A percentile compares a stretch with the other conserved stretches of the same genome.
phyloP scores from a whole-genome alignment of 2,797 vertebrate species.

The Notolepis coatsorum region DNA sequence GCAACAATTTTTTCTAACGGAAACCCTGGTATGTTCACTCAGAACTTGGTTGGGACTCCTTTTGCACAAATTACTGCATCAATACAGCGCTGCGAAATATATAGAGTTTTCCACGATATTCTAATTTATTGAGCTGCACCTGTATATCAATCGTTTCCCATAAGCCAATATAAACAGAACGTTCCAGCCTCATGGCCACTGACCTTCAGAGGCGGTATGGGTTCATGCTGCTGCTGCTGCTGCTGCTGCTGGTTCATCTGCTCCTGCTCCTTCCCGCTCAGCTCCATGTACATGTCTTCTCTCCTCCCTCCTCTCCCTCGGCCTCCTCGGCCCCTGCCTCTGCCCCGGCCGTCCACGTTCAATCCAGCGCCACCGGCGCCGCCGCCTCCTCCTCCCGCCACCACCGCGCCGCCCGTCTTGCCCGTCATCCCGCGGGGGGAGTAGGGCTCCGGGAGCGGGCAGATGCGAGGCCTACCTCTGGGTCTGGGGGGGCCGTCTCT shows the following conservation, averaged over 20 bases:
- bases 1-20: too few species aligned
- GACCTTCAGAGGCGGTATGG: conserved; percentile 92
- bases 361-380: conserved; percentile 57
- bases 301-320: conserved; percentile 85
- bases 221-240: conserved; percentile 70
- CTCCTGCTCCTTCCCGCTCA: conserved; percentile 80
- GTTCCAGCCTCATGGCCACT: conserved; percentile 44
- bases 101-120: too few species aligned
- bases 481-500: conserved; percentile 91
- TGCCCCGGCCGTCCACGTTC: conserved; percentile 68
- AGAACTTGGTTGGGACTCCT: too few species aligned
- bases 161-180: too few species aligned
- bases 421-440: conserved; percentile 84
- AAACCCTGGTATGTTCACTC: too few species aligned
- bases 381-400: conserved; percentile 71
- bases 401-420: conserved; percentile 75
- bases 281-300: conserved; percentile 85
- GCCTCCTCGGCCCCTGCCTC: conserved; percentile 86
- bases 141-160: too few species aligned
- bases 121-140: too few species aligned
- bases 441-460: conserved; percentile 85
- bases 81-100: too few species aligned
- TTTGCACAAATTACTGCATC: too few species aligned
- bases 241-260: conserved; percentile 76
- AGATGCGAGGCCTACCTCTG: conserved; percentile 89